Conservation (phyloP, 2,797 vertebrate species). For the Macrochelys suwanniensis region DNA sequence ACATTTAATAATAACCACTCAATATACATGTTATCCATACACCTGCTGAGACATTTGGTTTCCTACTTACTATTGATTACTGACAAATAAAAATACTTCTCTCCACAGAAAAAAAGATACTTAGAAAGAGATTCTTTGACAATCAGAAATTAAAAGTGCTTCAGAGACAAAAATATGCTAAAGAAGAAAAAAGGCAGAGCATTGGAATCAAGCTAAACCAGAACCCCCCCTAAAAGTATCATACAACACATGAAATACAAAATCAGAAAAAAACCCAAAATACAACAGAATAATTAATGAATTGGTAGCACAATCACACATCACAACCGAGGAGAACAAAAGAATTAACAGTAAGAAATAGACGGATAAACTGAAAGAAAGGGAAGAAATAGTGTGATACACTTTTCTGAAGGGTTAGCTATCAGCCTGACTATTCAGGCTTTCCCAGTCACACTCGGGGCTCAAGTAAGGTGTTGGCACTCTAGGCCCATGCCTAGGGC, state of each 20-base stretch:
- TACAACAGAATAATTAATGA: fast-evolving
- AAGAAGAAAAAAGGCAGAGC: neutral
- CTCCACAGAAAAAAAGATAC: conserved; percentile 21
- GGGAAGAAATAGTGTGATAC: no score
- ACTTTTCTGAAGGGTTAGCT: no score
- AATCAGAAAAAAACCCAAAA: neutral
- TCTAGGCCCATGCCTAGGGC: no score
- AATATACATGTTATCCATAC: neutral
- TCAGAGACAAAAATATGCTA: neutral
- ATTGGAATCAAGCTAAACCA: conserved; percentile 43
- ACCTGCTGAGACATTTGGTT: neutral
- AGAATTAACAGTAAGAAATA: neutral
- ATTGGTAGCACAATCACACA: neutral
- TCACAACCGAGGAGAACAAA: neutral
- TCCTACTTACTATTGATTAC: neutral
- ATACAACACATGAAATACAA: neutral
- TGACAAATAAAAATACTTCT: conserved; percentile 9
- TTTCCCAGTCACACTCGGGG: no score
- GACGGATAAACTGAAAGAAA: neutral
- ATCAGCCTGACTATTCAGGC: no score
- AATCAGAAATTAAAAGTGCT: neutral
- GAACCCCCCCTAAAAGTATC: neutral
- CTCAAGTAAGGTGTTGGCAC: no score
- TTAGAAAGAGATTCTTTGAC: neutral
- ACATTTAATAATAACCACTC: neutral